Percentiles rank a stretch among this genome's conserved stretches.
Evolutionary conservation across 2,888 invertebrate genomes (phyloP).

Genomic region (Ophioninae sp.): DNA sequence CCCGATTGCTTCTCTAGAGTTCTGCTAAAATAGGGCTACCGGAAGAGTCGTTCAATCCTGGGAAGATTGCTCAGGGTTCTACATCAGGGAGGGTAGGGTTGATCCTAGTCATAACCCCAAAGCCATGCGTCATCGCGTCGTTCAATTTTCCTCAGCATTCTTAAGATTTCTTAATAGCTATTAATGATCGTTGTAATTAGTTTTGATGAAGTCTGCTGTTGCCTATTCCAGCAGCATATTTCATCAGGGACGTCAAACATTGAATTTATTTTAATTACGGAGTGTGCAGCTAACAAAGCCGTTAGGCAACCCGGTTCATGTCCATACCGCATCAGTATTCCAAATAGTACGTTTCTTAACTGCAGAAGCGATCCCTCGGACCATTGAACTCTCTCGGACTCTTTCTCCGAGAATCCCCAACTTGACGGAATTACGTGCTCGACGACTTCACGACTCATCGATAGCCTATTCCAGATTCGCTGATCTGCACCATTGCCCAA

Average conservation of each 20-base stretch:
- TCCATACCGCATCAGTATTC: background rate
- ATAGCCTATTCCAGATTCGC: background rate
- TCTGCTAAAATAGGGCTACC: background rate
- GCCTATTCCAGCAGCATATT: constrained; percentile 41
- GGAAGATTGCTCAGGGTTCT: background rate
- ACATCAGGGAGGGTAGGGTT: too few relatives aligned
- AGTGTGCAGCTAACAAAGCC: constrained; percentile 8
- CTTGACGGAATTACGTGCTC: background rate
- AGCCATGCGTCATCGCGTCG: background rate
- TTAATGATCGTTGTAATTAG: constrained; percentile 72
- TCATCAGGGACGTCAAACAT: constrained; percentile 59
- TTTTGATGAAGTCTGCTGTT: constrained; percentile 63
- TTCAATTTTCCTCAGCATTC: background rate
- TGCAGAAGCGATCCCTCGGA: background rate
- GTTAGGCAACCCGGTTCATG: background rate
- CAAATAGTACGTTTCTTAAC: background rate
- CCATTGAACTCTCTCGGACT: background rate
- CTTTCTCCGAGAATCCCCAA: background rate
- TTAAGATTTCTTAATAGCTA: constrained; percentile 66
- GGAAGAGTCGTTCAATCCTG: background rate
- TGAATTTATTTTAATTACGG: constrained; percentile 71
- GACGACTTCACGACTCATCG: background rate
- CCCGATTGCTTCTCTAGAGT: background rate
- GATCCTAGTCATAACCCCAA: background rate
- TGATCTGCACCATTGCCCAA: background rate